Evolutionary conservation across 2,888 invertebrate genomes (phyloP), one percentile per base, ranked within the genome.

Genomic region (Tridacna crocea): DNA sequence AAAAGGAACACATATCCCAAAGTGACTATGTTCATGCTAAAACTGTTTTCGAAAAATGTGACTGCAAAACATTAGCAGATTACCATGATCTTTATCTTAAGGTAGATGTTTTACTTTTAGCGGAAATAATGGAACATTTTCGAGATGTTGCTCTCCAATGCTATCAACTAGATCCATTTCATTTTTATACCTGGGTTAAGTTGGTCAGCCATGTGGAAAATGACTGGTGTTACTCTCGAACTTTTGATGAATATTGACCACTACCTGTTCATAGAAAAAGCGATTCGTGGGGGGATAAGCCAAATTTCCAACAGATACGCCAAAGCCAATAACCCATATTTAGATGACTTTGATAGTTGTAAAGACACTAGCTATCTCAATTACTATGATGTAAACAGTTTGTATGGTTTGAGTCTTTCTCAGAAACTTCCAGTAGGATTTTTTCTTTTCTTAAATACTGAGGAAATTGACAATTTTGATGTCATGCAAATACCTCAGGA

Each of bases 151-250:
- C 63, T 61, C 17, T 68, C 1, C n/a, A 72, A 3, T 36, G 47
- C 4, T 78, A 77, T 72, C 74, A 87, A 60, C 79, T 94, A 58
- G 92, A 92, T 79, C 90, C 91, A 4, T 75, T 75, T 15, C 79
- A 85, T 22, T 93, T 91, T 75, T 92, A 83, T 72, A 92, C 92
- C 92, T 11, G 90, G 91, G 26, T 77, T 93, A 27, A 86, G 76
- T 26, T 87, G 87, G 85, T 65, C 74, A 36, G 79, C 87, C 8
- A 72, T 76, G 70, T 47, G 80, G 58, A 83, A 83, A 24, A 81
- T 66, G 68, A 84, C 72, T 26, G 70, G 58, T 15, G 76, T 81
- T 0, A 22, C 48, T 60, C 36, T 85, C 46, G 80, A 82, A 27
- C 72, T 85, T 11, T 24, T 85, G 24, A 72, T 70, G 24, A 77